Conservation (phyloP, 2,113 vertebrate species). For the Myiagra hebetior region DNA sequence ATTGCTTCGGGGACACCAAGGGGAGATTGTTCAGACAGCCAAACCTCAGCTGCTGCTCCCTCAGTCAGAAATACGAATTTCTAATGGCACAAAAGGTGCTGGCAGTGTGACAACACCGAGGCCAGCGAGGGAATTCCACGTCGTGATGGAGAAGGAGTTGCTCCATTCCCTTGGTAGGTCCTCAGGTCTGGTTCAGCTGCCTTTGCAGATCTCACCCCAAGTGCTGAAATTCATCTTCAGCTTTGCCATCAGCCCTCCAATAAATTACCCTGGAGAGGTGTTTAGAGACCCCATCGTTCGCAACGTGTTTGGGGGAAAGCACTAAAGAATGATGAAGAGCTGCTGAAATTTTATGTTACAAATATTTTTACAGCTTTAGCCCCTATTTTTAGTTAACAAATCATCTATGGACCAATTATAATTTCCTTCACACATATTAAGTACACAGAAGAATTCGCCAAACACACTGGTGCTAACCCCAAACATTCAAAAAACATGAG, state of each 20-base stretch:
- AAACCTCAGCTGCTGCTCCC: background rate
- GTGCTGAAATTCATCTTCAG: conserved; percentile 47
- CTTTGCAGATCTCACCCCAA: background rate
- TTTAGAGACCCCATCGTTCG: conserved; percentile 26
- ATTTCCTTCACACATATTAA: conserved; percentile 66
- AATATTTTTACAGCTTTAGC: conserved; percentile 68
- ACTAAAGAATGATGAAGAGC: conserved; percentile 57
- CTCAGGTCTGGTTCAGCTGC: background rate
- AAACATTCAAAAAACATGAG: conserved; percentile 60
- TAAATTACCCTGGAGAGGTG: conserved; percentile 21
- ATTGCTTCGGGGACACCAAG: background rate
- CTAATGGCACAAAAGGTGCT: fast-evolving
- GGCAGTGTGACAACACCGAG: background rate
- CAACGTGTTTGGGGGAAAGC: conserved; percentile 5
- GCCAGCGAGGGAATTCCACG: background rate
- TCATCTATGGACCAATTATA: conserved; percentile 65
- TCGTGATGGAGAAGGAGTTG: background rate
- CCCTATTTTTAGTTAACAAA: conserved; percentile 65
- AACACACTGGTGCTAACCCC: conserved; percentile 52
- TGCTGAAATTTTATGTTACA: conserved; percentile 50
- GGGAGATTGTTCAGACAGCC: background rate
- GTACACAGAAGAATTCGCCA: conserved; percentile 48
- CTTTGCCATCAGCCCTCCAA: conserved; percentile 23
- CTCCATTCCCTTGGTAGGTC: background rate
- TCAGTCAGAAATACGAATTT: background rate